Evolutionary conservation across 2,888 invertebrate genomes (phyloP), one percentile per base, ranked within the genome.

Genomic region (Tenthredo scrophulariae): DNA sequence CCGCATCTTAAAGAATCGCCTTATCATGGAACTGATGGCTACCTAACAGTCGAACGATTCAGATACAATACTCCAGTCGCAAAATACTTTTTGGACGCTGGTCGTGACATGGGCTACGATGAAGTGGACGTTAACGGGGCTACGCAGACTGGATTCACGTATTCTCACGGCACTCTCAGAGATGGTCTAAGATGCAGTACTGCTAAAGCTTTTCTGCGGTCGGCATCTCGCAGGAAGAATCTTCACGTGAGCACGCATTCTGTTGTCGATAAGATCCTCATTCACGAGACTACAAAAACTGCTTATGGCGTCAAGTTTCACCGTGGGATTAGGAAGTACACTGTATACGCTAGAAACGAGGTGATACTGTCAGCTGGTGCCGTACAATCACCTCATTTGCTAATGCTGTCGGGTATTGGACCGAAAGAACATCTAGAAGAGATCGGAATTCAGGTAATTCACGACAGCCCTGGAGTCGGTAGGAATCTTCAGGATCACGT

Each of bases 321-420:
- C n/a, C 96, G 96, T 89, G 91, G 94, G 5, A 93, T 89, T 82
- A 89, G 88, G 87, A 94, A 93, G 10, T 94, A 94, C 85, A 94
- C 94, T n/a, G 94, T 96, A 0, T 94, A 93, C 86, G 97, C 97
- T 0, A 89, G 87, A 43, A 94, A 94, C 10, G 98, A 98, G 93
- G 95, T 99, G 0, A 97, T 99, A 86, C 92, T 99, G 62, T 96
- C 97, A 26, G 97, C 97, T 0, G 99, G 98, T 1, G 93, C 97
- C 0, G 95, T 98, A 87, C 97, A 97, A 90, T 96, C 97, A 2
- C 98, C 98, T 0, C 98, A 98, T 91, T 90, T 98, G 26, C 94
- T 98, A 50, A 97, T 98, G 97, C 91, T 98, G 67, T 97, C 98
- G 0, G 98, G 98, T 0, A 94, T 98, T 15, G 97, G 97, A 4